Evolutionary conservation across 2,797 vertebrate species (phyloP), one percentile per base, ranked within the genome.

Genomic region (Manis crassicaudata): DNA sequence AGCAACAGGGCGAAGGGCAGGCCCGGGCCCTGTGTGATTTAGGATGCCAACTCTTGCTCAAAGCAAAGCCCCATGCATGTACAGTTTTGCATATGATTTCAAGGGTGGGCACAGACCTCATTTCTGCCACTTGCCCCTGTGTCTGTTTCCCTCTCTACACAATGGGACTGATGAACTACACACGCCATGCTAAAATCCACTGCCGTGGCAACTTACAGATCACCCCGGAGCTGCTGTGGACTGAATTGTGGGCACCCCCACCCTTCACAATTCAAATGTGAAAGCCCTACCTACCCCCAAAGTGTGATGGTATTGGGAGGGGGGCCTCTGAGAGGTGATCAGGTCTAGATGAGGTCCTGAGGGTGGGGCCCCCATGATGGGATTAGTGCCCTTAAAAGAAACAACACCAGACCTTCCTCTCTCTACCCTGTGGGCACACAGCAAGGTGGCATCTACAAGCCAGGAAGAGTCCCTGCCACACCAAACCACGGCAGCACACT

Each of bases 11-110:
- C 27, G 23, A 25, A 43, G 37, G 9, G 21, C 65, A 70, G 77
- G 18, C 2, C 0, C 0, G 7, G 37, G 35, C 29, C 67, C n/a
- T 3, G 37, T 18, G 75, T 0, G 2, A 14, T 27, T 54, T 1
- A 67, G 17, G 37, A 37, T 25, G 32, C 12, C 85, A 60, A 16
- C 23, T 27, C 18, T n/a, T 20, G 29, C 14, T 50, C 89, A 27
- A n/a, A 20, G 52, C 58, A 58, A 63, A 80, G 7, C 83, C 67
- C 65, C 7, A 16, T 0, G 5, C 58, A 13, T 3, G 3, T 6
- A 62, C 37, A 9, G 27, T 40, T 86, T 25, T 32, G 17, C 58
- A n/a, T 35, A 8, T 0, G 25, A 37, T 67, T 21, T 37, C 4
- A 7, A 2, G 52, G 35, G n/a, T 3, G 1, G 46, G 29, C 32